phyloP scores from a whole-genome alignment of 1,140 invertebrate genomes.

The Arion vulgaris region DNA sequence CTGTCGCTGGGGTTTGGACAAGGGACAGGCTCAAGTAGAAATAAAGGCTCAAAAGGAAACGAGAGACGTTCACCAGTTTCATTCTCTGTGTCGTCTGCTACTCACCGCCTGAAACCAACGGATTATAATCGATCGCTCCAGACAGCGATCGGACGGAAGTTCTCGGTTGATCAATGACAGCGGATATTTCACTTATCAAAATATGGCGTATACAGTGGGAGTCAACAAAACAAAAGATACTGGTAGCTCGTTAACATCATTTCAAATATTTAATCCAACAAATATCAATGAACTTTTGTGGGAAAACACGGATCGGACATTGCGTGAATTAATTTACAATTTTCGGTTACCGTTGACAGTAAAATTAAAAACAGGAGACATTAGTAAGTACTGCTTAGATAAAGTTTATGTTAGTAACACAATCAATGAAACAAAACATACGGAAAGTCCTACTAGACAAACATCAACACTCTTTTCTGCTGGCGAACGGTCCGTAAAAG shows the following conservation, averaged over 20 bases:
- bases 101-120: neutral
- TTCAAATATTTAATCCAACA: neutral
- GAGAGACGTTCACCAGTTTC: neutral
- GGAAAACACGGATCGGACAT: slow-evolving; percentile 38
- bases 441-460: neutral
- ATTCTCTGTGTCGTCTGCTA: neutral
- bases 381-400: slow-evolving; percentile 37
- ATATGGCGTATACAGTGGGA: neutral
- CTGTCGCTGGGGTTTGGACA: neutral
- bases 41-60: neutral
- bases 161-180: neutral
- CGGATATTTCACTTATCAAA: neutral
- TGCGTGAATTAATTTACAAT: slow-evolving; percentile 41
- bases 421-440: neutral
- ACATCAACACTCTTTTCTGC: neutral
- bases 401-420: neutral
- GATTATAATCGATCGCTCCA: neutral
- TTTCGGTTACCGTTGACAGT: slow-evolving; percentile 41
- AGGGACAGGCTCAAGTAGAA: too few relatives aligned
- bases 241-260: neutral
- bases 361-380: slow-evolving; percentile 40
- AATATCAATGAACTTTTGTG: slow-evolving; percentile 40
- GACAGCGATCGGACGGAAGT: neutral
- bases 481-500: neutral
- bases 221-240: neutral